Evolutionary conservation across 1,140 invertebrate species (phyloP).

Genomic region (Reticulitermes speratus): DNA sequence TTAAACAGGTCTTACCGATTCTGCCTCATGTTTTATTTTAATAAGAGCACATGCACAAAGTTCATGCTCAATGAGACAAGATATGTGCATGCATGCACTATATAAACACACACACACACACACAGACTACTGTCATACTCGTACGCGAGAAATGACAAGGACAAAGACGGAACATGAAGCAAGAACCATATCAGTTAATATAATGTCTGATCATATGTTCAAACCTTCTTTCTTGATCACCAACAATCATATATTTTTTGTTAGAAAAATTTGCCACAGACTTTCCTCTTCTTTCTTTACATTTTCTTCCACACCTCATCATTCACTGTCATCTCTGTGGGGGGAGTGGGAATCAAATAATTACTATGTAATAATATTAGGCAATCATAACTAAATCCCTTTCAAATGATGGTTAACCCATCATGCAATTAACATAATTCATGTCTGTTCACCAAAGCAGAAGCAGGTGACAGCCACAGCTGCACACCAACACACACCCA

Average conservation of each 20-base stretch:
- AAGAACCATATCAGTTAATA: not conserved
- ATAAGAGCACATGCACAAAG: not conserved
- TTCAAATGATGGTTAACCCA: no score
- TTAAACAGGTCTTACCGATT: not conserved
- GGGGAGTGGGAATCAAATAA: constrained; percentile 19
- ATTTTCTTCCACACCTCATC: constrained; percentile 17
- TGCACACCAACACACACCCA: no score
- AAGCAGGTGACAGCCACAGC: no score
- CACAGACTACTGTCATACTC: not conserved
- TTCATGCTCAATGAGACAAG: not conserved
- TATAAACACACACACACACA: not conserved
- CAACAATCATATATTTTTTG: constrained; percentile 11
- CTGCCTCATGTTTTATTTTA: not conserved
- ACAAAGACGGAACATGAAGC: not conserved
- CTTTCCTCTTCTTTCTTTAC: constrained; percentile 16
- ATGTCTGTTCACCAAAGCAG: no score
- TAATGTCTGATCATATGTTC: not conserved
- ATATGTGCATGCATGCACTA: not conserved
- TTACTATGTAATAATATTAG: not conserved
- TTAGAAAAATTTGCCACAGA: constrained; percentile 13
- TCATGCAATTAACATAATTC: no score
- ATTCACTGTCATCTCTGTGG: constrained; percentile 27
- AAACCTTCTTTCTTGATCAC: not conserved
- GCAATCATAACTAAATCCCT: no score
- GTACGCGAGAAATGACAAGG: not conserved